Evolutionary conservation across 2,797 vertebrate species (phyloP).

Genomic region (Chaetophractus vellerosus): DNA sequence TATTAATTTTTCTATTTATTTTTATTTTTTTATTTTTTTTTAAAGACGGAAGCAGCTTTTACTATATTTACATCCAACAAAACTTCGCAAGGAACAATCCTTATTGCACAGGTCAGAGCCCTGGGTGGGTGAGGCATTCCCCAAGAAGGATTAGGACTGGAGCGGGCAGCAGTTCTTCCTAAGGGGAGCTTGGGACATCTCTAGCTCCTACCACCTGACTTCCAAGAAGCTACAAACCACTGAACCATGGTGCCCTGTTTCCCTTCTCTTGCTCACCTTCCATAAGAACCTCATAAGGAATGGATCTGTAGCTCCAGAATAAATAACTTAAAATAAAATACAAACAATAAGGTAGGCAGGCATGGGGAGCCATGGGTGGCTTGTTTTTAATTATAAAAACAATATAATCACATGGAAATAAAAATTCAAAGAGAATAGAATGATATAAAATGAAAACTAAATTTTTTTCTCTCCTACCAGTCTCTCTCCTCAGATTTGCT

Average conservation of each 20-base stretch:
- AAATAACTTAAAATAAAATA: slow-evolving; percentile 88
- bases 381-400: slow-evolving; percentile 36
- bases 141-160: neutral
- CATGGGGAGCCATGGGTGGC: slow-evolving; percentile 15
- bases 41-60: slow-evolving; percentile 88
- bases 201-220: slow-evolving; percentile 13
- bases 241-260: neutral
- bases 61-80: slow-evolving; percentile 88
- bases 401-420: neutral
- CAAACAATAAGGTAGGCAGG: slow-evolving; percentile 77
- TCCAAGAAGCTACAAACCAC: slow-evolving; percentile 32
- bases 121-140: slow-evolving; percentile 51
- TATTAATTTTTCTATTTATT: too few species aligned
- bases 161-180: neutral
- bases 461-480: neutral
- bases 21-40: too few species aligned
- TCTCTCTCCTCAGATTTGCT: neutral
- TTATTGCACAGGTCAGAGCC: slow-evolving; percentile 86
- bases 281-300: slow-evolving; percentile 61
- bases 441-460: neutral
- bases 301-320: slow-evolving; percentile 77
- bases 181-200: neutral
- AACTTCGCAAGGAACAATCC: slow-evolving; percentile 71
- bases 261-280: slow-evolving; percentile 46
- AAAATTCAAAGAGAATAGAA: slow-evolving; percentile 13